phyloP scores from a whole-genome alignment of 2,797 vertebrate species.

The Propithecus deckenii region DNA sequence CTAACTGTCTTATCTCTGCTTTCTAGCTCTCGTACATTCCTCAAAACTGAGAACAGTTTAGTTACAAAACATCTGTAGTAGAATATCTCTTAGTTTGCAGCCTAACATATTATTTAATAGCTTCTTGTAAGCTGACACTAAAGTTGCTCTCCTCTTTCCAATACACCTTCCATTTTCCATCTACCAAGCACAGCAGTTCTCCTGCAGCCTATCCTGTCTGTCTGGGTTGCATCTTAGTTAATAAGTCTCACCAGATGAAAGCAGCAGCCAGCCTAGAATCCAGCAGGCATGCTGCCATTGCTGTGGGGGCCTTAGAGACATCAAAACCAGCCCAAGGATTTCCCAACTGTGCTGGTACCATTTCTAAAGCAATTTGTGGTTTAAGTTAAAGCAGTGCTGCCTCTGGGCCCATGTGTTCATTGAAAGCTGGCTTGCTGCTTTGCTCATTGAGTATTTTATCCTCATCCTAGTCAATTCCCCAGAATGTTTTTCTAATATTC shows the following conservation, averaged over 20 bases:
- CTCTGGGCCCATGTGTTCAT: neutral
- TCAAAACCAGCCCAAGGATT: neutral
- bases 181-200: neutral
- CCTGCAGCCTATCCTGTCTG: neutral
- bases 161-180: neutral
- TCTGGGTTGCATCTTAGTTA: neutral
- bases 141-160: neutral
- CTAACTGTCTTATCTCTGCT: neutral
- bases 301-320: neutral
- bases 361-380: slow-evolving; percentile 11
- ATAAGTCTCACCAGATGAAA: slow-evolving; percentile 28
- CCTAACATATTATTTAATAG: neutral
- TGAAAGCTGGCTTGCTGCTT: slow-evolving; percentile 23
- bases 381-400: neutral
- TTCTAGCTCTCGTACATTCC: neutral
- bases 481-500: slow-evolving; percentile 18
- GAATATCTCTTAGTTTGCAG: neutral
- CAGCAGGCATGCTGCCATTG: slow-evolving; percentile 4
- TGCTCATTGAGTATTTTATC: neutral
- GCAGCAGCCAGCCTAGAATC: neutral
- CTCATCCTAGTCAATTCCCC: neutral
- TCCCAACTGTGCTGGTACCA: neutral
- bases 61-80: neutral
- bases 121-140: neutral
- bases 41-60: neutral